Percentiles rank a stretch among this genome's conserved stretches.
Conservation (phyloP, 2,113 vertebrate genomes). For the Ailuropoda melanoleuca region DNA sequence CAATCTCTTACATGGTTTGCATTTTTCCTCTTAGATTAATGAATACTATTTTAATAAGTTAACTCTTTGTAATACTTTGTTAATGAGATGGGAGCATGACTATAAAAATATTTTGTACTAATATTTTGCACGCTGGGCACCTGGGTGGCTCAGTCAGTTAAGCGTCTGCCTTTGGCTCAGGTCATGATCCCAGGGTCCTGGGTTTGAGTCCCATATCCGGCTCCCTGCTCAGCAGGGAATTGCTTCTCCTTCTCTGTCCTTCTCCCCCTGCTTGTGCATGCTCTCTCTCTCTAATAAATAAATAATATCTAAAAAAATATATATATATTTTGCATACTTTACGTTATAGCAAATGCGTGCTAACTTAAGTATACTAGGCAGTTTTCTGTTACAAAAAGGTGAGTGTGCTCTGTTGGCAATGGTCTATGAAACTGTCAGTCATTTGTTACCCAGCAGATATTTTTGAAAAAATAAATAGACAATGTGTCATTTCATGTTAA, state of each 20-base stretch:
- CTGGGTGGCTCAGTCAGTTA: no score
- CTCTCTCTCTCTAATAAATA: no score
- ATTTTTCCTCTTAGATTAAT: neutral
- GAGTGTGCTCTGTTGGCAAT: neutral
- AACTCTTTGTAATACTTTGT: neutral
- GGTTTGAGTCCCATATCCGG: no score
- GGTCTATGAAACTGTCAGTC: neutral
- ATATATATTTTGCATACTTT: neutral
- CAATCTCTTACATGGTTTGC: neutral
- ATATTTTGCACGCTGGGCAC: neutral
- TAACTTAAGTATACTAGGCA: neutral
- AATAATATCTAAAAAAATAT: no score
- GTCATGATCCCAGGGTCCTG: no score
- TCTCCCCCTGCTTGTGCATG: no score
- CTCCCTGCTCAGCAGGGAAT: no score
- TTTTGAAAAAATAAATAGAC: neutral
- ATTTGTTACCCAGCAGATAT: conserved; percentile 9
- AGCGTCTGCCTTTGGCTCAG: no score
- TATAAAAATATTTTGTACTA: neutral
- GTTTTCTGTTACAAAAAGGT: neutral
- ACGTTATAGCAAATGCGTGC: neutral
- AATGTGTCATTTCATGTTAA: conserved; percentile 6
- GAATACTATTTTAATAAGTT: neutral
- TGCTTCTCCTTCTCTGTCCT: no score
- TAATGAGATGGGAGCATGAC: neutral